phyloP scores from a whole-genome alignment of 2,888 invertebrate genomes.

The Sarcophaga rosellei region DNA sequence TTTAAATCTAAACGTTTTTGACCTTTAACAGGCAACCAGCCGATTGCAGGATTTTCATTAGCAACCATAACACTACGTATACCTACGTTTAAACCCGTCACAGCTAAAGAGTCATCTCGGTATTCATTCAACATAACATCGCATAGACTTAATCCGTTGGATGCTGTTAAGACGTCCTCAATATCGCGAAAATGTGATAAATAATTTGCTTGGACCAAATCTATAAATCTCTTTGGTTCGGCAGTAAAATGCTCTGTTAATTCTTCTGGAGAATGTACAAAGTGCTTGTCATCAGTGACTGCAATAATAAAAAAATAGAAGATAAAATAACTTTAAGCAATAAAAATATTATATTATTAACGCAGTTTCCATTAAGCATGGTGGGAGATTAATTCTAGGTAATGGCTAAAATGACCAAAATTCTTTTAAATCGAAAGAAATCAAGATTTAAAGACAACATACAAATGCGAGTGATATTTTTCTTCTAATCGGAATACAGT shows the following conservation, averaged over 20 bases:
- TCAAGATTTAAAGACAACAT: too few species aligned
- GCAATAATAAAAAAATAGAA: conserved; percentile 26
- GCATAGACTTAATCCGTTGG: conserved; percentile 86
- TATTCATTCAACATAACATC: conserved; percentile 87
- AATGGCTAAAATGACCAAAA: too few species aligned
- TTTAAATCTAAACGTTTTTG: conserved; percentile 71
- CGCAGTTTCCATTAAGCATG: too few species aligned
- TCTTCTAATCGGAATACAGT: too few species aligned
- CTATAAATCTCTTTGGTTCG: conserved; percentile 86
- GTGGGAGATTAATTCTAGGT: too few species aligned
- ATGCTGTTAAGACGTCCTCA: conserved; percentile 84
- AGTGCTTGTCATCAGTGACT: conserved; percentile 80
- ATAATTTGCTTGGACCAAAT: conserved; percentile 89
- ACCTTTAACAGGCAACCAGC: conserved; percentile 89
- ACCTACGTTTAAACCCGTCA: conserved; percentile 85
- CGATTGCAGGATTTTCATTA: conserved; percentile 86
- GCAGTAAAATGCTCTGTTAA: conserved; percentile 86
- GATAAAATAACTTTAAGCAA: background rate
- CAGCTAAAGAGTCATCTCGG: conserved; percentile 80
- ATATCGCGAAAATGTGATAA: conserved; percentile 87
- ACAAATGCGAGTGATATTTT: too few species aligned
- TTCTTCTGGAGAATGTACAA: conserved; percentile 85
- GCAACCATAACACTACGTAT: conserved; percentile 88
- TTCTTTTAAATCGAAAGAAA: too few species aligned
- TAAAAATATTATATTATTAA: background rate